These are phyloP conservation scores for Callipepla squamata DNA, from an alignment of 2,113 vertebrate genomes.

Conservation along the genomic window DNA sequence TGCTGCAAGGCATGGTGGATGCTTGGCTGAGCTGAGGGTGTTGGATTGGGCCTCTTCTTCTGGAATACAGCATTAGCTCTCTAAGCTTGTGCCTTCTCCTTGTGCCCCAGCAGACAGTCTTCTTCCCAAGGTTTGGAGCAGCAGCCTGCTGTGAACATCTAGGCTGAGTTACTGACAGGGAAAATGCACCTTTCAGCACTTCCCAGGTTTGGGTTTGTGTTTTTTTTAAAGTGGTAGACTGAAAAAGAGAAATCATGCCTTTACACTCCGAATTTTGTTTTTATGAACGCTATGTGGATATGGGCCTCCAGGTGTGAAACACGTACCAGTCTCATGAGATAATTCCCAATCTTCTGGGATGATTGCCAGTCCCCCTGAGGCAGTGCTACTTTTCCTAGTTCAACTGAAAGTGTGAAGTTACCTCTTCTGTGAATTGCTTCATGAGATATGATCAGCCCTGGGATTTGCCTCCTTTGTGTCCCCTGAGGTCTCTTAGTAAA, in stretches of 20 bases:
- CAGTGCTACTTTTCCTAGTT: neutral
- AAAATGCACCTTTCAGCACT: neutral
- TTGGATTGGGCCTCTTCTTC: neutral
- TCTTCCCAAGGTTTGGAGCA: neutral
- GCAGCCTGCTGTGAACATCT: neutral
- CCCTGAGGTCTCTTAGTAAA: neutral
- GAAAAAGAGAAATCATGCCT: neutral
- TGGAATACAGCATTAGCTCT: neutral
- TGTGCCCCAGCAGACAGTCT: neutral
- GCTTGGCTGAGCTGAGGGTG: neutral
- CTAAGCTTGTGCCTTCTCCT: neutral
- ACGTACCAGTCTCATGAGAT: neutral
- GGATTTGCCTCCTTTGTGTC: neutral
- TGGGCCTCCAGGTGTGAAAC: neutral
- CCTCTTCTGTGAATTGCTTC: neutral
- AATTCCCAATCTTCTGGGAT: neutral
- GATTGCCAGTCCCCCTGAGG: neutral
- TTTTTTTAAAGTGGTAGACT: neutral
- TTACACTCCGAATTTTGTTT: neutral
- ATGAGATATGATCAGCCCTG: neutral
- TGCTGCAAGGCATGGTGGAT: neutral
- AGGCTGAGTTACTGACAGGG: neutral
- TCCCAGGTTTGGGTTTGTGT: neutral
- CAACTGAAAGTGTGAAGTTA: neutral
- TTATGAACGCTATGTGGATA: neutral